Conservation (phyloP, 2,113 vertebrate genomes). For the Nestor notabilis region DNA sequence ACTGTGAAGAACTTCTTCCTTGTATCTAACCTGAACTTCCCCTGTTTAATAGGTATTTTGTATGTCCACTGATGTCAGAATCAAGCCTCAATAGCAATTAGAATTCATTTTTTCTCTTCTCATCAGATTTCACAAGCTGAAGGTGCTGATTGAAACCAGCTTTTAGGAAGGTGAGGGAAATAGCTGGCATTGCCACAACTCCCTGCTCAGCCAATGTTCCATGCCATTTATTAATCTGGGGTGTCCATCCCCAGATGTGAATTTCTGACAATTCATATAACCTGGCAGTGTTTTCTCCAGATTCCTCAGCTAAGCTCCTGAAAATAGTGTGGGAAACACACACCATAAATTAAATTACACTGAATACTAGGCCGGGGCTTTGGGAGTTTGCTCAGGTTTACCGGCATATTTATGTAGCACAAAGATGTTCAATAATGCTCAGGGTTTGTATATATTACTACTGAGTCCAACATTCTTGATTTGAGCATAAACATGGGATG, state of each 20-base stretch:
- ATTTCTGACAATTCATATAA: not conserved
- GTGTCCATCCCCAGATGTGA: not conserved
- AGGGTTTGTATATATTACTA: not conserved
- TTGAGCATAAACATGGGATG: not conserved
- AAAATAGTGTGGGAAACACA: not conserved
- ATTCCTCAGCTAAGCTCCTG: not conserved
- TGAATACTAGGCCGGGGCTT: not conserved
- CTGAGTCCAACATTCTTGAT: not conserved
- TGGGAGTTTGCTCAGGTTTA: not conserved
- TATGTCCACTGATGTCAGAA: not conserved
- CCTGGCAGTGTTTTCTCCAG: not conserved
- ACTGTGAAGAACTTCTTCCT: not conserved
- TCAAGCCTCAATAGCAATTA: not conserved
- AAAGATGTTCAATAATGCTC: not conserved
- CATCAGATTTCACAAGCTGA: not conserved
- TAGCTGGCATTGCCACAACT: not conserved
- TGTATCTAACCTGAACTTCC: not conserved
- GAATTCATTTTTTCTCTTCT: not conserved
- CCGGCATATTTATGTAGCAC: not conserved
- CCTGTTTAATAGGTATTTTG: not conserved
- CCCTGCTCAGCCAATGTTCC: not conserved
- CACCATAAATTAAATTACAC: not conserved
- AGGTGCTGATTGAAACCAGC: not conserved
- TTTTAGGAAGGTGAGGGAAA: not conserved
- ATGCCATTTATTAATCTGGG: not conserved